phyloP scores from a whole-genome alignment of 2,888 invertebrate genomes.

The Amorpha juglandis region DNA sequence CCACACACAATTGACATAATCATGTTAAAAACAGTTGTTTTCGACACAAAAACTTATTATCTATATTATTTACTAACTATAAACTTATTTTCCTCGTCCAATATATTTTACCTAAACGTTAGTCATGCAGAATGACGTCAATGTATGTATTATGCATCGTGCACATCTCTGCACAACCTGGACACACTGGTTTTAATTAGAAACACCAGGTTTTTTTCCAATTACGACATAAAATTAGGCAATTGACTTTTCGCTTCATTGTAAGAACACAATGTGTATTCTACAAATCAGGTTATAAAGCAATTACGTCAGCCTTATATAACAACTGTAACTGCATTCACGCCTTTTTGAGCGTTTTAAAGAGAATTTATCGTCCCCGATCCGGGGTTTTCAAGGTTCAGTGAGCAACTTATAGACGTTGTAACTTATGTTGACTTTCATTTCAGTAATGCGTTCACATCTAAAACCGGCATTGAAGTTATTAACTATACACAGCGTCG shows the following conservation, averaged over 20 bases:
- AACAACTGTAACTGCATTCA: slow-evolving; percentile 11
- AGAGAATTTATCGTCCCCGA: slow-evolving; percentile 7
- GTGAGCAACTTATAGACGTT: slow-evolving; percentile 13
- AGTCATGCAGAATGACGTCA: not conserved
- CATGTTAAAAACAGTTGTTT: not conserved
- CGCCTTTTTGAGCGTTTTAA: slow-evolving; percentile 16
- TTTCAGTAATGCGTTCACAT: slow-evolving; percentile 21
- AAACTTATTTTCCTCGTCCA: not conserved
- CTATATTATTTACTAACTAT: too few species aligned
- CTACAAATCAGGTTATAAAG: slow-evolving; percentile 22
- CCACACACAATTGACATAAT: not conserved
- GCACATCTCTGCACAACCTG: not conserved
- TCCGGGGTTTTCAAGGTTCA: slow-evolving; percentile 14
- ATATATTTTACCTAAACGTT: not conserved
- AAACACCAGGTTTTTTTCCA: not conserved
- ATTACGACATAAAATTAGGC: slow-evolving; percentile 16
- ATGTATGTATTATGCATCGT: not conserved
- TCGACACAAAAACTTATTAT: not conserved
- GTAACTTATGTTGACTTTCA: slow-evolving; percentile 26
- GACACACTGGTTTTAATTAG: not conserved
- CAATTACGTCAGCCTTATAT: slow-evolving; percentile 19
- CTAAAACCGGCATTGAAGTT: slow-evolving; percentile 27
- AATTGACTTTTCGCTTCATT: slow-evolving; percentile 15
- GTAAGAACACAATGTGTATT: slow-evolving; percentile 25
- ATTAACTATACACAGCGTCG: slow-evolving; percentile 34